A percentile compares a stretch with the other conserved stretches of the same genome.
phyloP scores from a whole-genome alignment of 2,797 vertebrate genomes.

The Cryptoprocta ferox region DNA sequence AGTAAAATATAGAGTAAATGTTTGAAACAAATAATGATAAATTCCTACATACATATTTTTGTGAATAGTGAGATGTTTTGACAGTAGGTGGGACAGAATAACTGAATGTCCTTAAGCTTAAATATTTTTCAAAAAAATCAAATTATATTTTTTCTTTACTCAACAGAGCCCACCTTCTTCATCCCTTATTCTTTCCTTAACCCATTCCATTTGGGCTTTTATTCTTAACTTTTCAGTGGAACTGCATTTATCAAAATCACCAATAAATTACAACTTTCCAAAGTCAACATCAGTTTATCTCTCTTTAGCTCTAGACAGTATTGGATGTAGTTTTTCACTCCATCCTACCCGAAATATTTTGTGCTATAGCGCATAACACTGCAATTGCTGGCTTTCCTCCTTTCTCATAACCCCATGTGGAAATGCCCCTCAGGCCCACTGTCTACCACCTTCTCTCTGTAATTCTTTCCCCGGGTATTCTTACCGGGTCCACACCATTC shows the following conservation, averaged over 20 bases:
- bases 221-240: background rate
- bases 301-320: background rate
- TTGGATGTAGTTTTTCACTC: background rate
- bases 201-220: background rate
- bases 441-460: background rate
- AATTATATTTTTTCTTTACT: background rate
- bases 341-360: background rate
- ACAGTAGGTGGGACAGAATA: background rate
- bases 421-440: background rate
- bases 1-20: conserved; percentile 59
- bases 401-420: background rate
- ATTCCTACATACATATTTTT: background rate
- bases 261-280: background rate
- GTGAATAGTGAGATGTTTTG: background rate
- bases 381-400: background rate
- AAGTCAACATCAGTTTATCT: background rate
- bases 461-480: background rate
- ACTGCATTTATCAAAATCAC: conserved; percentile 18
- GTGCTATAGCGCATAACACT: background rate
- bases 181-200: conserved; percentile 29
- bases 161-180: background rate
- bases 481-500: background rate
- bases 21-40: conserved; percentile 69
- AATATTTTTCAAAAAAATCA: background rate
- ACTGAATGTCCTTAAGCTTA: background rate